Percentiles rank a stretch among this genome's conserved stretches.
These are phyloP conservation scores for Aleiodes alternator DNA, from an alignment of 2,888 invertebrate genomes.

Conservation along the genomic window DNA sequence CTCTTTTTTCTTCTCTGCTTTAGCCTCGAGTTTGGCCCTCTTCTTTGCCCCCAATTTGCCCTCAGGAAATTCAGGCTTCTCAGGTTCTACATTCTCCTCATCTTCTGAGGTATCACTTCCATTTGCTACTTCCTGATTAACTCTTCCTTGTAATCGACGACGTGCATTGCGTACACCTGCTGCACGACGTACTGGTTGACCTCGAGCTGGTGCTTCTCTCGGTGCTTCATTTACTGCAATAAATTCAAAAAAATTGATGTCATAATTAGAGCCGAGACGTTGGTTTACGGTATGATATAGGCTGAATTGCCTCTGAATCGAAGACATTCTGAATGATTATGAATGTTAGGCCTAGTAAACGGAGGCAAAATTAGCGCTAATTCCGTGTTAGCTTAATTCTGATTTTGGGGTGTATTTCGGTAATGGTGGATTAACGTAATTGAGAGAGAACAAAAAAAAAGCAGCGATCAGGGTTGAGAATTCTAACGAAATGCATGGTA, in stretches of 20 bases:
- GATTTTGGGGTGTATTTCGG: too few species aligned
- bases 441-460: too few species aligned
- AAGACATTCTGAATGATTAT: too few species aligned
- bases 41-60: constrained; percentile 96
- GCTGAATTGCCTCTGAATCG: too few species aligned
- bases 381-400: too few species aligned
- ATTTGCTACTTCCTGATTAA: constrained; percentile 63
- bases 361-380: too few species aligned
- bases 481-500: too few species aligned
- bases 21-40: constrained; percentile 94
- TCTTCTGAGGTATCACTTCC: constrained; percentile 59
- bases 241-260: neutral
- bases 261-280: too few species aligned
- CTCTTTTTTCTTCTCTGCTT: constrained; percentile 89
- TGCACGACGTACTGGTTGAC: constrained; percentile 78
- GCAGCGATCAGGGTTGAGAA: too few species aligned
- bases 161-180: constrained; percentile 86
- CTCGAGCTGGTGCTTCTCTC: constrained; percentile 71
- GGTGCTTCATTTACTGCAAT: constrained; percentile 51
- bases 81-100: constrained; percentile 74
- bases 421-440: too few species aligned
- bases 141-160: constrained; percentile 80
- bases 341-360: too few species aligned
- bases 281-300: too few species aligned
- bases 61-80: constrained; percentile 77